Base-by-base conservation (phyloP, 2,888 invertebrate species). In the Euplexia lucipara region DNA sequence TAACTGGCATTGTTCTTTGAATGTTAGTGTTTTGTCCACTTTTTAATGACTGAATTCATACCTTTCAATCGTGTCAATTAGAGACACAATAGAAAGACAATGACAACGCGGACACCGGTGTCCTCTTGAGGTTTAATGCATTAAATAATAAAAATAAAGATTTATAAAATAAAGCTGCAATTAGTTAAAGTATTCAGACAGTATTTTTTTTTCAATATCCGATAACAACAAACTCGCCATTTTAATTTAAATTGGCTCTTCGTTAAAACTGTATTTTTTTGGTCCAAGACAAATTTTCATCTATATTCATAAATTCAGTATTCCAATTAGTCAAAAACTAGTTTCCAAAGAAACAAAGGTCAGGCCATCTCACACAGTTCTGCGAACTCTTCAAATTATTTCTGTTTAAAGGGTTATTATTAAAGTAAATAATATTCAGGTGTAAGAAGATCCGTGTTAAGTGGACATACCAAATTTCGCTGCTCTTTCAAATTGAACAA, bases 281-380 rank as follows among this genome's bases (percentile, higher is more conserved):
- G 10, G 20, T 10, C 16, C 22, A n/a, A 26, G 42, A n/a, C 30
- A 48, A 32, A 37, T 35, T 58, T 44, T 59, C 35, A 70, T 49
- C 12, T 32, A 48, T 42, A 67, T 54, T 68, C 14, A 45, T 45
- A 20, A 16, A 69, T 49, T 70, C n/a, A 32, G 22, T 30, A 66
- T 48, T 1, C 22, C 22, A 70, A 58, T 51, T 49, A 20, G n/a
- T 7, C 35, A 16, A 18, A 32, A 18, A 35, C 16, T 20, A 12
- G 30, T 5, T 35, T 35, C 6, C 70, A 49, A 70, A 59, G 18
- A 37, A 42, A 9, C n/a, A 2, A 70, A 70, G 22, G 48, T 49
- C 58, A 56, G 26, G 2, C 12, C 12, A 9, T 35, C 3, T 42
- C 12, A n/a, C 30, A 42, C 3, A 42, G n/a, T 48, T 44, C 22